Evolutionary conservation across 2,113 vertebrate genomes (phyloP).

Genomic region (Ophiodon elongatus): DNA sequence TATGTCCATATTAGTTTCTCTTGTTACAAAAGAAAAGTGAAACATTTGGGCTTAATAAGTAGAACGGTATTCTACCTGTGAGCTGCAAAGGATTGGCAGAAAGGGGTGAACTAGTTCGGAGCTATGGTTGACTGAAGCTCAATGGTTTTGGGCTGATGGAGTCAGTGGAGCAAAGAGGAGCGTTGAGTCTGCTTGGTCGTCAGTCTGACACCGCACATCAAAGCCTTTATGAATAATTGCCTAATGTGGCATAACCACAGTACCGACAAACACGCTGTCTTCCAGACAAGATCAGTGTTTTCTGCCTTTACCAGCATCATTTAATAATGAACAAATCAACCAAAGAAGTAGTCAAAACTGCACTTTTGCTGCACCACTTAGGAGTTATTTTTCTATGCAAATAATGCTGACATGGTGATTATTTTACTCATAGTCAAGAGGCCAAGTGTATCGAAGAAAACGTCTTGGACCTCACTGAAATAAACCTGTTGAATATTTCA

Average conservation of each 20-base stretch:
- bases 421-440: conserved; percentile 28
- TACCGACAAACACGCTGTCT: conserved; percentile 49
- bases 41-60: conserved; percentile 32
- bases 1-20: neutral
- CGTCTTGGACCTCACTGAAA: conserved; percentile 19
- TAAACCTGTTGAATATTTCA: conserved; percentile 72
- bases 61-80: conserved; percentile 49
- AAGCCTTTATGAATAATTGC: conserved; percentile 69
- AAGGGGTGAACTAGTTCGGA: conserved; percentile 35
- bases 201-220: conserved; percentile 65
- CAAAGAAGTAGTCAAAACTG: neutral
- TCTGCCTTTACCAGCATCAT: conserved; percentile 15
- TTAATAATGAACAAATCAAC: conserved; percentile 55
- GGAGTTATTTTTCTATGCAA: conserved; percentile 25
- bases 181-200: conserved; percentile 42
- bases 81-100: conserved; percentile 45
- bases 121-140: conserved; percentile 52
- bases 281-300: conserved; percentile 48
- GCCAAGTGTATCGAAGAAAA: conserved; percentile 18
- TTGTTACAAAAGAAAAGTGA: neutral
- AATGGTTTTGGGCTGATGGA: conserved; percentile 66
- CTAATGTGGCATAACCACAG: conserved; percentile 62
- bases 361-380: neutral
- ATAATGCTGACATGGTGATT: conserved; percentile 45
- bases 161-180: conserved; percentile 60